These are phyloP conservation scores for Lamellibrachia luymesi DNA, from an alignment of 1,140 invertebrate genomes.

Conservation along the genomic window DNA sequence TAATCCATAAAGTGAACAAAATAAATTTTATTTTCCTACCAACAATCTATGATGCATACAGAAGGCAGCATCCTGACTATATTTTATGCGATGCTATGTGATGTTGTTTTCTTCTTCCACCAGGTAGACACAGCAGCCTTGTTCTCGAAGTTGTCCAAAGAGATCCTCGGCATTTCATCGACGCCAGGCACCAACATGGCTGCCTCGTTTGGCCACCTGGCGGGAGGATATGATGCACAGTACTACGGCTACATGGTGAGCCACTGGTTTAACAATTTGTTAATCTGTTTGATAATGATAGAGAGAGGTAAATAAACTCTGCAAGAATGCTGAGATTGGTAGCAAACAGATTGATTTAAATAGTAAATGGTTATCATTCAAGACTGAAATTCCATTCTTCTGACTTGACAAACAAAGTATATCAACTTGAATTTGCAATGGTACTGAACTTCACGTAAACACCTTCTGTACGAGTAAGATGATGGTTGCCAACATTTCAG, in stretches of 20 bases:
- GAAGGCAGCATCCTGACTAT: background rate
- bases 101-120: constrained; percentile 14
- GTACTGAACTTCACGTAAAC: no score
- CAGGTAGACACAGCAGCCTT: constrained; percentile 57
- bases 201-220: constrained; percentile 61
- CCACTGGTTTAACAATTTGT: constrained; percentile 6
- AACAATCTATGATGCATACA: background rate
- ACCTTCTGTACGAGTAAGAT: no score
- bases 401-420: no score
- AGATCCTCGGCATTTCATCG: constrained; percentile 57
- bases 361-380: background rate
- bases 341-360: background rate
- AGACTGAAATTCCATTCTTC: no score
- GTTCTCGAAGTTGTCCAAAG: constrained; percentile 53
- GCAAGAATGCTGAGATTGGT: no score
- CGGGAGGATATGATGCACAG: constrained; percentile 63
- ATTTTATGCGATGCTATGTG: background rate
- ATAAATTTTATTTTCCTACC: background rate
- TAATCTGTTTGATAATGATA: background rate
- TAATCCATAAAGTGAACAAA: background rate
- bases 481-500: no score
- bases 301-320: no score
- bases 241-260: constrained; percentile 65
- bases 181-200: constrained; percentile 61
- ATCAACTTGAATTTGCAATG: no score